Evolutionary conservation across 2,888 invertebrate genomes (phyloP).

Genomic region (Beris morrisii): DNA sequence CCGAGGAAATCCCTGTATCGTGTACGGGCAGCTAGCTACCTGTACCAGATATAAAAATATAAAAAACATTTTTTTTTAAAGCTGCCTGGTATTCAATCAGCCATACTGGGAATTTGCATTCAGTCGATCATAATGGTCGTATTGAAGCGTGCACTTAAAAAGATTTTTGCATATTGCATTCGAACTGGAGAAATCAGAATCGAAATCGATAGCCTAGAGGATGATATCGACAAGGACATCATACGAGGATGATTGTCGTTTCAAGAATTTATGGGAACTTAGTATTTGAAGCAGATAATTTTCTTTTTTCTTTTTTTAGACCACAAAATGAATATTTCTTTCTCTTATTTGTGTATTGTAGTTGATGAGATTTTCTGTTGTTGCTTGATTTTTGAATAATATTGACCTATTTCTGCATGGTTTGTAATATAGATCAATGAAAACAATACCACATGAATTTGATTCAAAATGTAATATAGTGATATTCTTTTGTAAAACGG

Average conservation of each 20-base stretch:
- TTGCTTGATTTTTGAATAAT: too few species aligned
- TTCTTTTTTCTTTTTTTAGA: too few species aligned
- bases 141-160: constrained; percentile 27
- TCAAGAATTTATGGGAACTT: constrained; percentile 31
- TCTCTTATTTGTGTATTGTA: too few species aligned
- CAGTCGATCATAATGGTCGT: constrained; percentile 23
- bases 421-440: too few species aligned
- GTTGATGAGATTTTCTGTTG: too few species aligned
- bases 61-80: background rate
- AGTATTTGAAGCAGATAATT: background rate
- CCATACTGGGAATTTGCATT: constrained; percentile 25
- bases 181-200: constrained; percentile 21
- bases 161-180: constrained; percentile 32
- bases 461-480: too few species aligned
- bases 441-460: too few species aligned
- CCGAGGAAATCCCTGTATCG: constrained; percentile 13
- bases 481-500: too few species aligned
- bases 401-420: too few species aligned
- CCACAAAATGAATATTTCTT: too few species aligned
- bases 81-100: constrained; percentile 28
- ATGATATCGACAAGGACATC: constrained; percentile 31
- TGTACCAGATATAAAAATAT: constrained; percentile 11
- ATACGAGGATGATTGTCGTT: constrained; percentile 35
- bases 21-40: constrained; percentile 9
- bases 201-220: constrained; percentile 34